Evolutionary conservation across 23 tunicate genomes (phyloP).

Genomic region (Ascidia mentula): DNA sequence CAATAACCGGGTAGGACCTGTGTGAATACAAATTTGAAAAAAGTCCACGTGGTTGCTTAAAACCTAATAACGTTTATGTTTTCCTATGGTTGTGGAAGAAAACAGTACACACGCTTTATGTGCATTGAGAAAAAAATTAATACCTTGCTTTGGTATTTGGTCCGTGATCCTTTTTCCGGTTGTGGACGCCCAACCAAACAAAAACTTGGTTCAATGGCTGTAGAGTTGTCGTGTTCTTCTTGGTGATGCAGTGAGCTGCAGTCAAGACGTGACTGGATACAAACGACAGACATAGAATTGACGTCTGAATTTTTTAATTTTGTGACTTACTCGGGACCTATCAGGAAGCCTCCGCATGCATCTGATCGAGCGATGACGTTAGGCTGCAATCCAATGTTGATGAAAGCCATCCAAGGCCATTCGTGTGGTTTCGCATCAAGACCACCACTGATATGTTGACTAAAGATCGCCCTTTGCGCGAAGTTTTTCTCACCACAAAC

Average conservation of each 20-base stretch:
- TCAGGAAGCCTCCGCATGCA: slow-evolving; percentile 38
- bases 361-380: slow-evolving; percentile 13
- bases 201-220: slow-evolving; percentile 29
- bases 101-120: not conserved
- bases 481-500: slow-evolving; percentile 42
- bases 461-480: not conserved
- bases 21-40: not conserved
- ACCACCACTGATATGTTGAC: slow-evolving; percentile 32
- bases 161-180: slow-evolving; percentile 25
- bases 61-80: not conserved
- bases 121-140: not conserved
- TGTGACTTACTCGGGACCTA: not conserved
- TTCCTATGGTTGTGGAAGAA: not conserved
- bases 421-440: slow-evolving; percentile 13
- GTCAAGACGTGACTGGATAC: slow-evolving; percentile 34
- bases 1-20: slow-evolving; percentile 7
- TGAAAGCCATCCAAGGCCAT: slow-evolving; percentile 61
- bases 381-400: slow-evolving; percentile 15
- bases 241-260: slow-evolving; percentile 51
- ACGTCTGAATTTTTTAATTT: too few species aligned
- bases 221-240: not conserved
- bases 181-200: slow-evolving; percentile 81
- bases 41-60: not conserved
- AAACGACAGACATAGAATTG: too few species aligned
- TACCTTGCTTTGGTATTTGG: slow-evolving; percentile 2